phyloP scores from a whole-genome alignment of 2,888 invertebrate species.

The Plagodis pulveraria region DNA sequence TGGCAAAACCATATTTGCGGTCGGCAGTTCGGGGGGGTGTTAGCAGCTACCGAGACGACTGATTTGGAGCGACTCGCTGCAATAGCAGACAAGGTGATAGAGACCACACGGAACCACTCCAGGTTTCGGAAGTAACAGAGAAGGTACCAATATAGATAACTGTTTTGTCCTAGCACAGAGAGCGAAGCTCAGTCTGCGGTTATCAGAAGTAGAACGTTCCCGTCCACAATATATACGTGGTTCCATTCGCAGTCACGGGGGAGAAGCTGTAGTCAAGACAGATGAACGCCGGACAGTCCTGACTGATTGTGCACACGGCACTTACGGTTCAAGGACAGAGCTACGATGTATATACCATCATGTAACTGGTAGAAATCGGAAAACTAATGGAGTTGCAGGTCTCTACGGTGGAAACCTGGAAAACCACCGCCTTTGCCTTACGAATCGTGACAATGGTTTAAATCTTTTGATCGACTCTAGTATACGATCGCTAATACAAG shows the following conservation, averaged over 20 bases:
- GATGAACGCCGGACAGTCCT: neutral
- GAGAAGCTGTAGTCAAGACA: neutral
- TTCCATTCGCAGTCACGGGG: neutral
- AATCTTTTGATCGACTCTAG: too few species aligned
- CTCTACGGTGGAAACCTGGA: too few species aligned
- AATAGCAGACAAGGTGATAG: neutral
- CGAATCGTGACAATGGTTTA: too few species aligned
- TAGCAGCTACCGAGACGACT: neutral
- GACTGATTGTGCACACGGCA: neutral
- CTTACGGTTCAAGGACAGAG: neutral
- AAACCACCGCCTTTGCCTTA: too few species aligned
- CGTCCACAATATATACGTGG: neutral
- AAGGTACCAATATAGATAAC: neutral
- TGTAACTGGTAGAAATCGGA: too few species aligned
- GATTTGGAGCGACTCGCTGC: neutral
- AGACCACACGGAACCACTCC: neutral
- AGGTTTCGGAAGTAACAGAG: neutral
- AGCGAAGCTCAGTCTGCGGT: neutral
- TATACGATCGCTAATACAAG: too few species aligned
- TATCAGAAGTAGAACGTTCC: neutral
- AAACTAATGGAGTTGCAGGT: too few species aligned
- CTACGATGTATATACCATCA: neutral
- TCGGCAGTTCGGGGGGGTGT: neutral
- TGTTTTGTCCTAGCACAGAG: neutral
- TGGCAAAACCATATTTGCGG: neutral